Conservation (phyloP, 1,140 invertebrate genomes). For the Tetramorium parvispinum region DNA sequence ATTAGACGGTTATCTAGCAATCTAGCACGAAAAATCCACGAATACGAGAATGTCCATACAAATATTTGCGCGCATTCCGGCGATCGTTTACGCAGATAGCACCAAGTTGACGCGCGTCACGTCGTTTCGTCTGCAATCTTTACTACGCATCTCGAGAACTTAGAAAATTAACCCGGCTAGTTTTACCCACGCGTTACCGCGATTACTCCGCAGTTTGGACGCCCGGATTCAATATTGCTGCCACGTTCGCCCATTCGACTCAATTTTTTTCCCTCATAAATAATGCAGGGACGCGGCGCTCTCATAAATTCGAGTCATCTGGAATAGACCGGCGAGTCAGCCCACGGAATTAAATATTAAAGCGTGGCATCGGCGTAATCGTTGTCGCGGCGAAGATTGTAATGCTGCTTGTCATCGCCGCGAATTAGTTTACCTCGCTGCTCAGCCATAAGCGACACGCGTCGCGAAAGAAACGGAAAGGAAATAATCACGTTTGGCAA, state of each 20-base stretch:
- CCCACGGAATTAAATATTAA: slow-evolving; percentile 32
- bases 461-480: background rate
- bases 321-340: background rate
- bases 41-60: background rate
- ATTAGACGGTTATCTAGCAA: background rate
- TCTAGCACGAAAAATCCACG: background rate
- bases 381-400: background rate
- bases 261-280: slow-evolving; percentile 50
- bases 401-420: background rate
- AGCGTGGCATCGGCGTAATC: slow-evolving; percentile 1
- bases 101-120: background rate
- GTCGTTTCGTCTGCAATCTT: background rate
- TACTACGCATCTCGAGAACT: background rate
- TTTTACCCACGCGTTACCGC: background rate
- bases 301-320: slow-evolving; percentile 53
- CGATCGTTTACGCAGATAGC: background rate
- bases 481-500: background rate
- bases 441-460: background rate
- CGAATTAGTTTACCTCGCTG: slow-evolving; percentile 9
- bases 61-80: background rate
- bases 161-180: background rate
- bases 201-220: slow-evolving; percentile 8
- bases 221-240: slow-evolving; percentile 41
- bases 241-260: slow-evolving; percentile 42
- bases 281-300: slow-evolving; percentile 44